Conservation (phyloP, 2,113 vertebrate genomes). For the Oncorhynchus kisutch region DNA sequence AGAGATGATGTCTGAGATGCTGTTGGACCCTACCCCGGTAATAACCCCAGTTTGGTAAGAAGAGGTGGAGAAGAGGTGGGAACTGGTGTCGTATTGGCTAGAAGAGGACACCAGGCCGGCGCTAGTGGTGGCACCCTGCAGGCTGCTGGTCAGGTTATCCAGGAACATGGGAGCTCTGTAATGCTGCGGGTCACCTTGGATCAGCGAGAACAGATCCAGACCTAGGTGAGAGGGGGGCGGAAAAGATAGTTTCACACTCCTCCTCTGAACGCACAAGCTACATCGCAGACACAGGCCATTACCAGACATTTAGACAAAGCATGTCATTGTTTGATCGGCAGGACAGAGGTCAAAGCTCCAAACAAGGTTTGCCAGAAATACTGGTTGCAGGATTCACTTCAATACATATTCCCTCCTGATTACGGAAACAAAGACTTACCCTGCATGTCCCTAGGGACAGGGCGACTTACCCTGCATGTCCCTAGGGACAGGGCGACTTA, state of each 20-base stretch:
- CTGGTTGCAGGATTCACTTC: no score
- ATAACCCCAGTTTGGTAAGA: slow-evolving; percentile 79
- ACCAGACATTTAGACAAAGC: neutral
- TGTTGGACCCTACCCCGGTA: slow-evolving; percentile 65
- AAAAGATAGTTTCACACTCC: neutral
- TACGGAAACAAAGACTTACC: no score
- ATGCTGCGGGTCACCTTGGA: slow-evolving; percentile 94
- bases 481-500: no score
- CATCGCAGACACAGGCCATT: neutral
- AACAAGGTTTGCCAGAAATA: slow-evolving; percentile 53
- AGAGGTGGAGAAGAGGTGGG: slow-evolving; percentile 68
- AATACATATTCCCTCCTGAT: no score
- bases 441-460: no score
- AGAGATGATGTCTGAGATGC: slow-evolving; percentile 88
- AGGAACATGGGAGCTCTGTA: slow-evolving; percentile 96
- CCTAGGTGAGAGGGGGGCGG: slow-evolving; percentile 65
- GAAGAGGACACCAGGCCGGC: slow-evolving; percentile 79
- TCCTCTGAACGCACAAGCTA: neutral
- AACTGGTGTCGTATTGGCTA: slow-evolving; percentile 74
- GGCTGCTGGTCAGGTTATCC: slow-evolving; percentile 88
- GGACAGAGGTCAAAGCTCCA: no score
- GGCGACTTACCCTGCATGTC: no score
- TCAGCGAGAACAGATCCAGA: slow-evolving; percentile 94
- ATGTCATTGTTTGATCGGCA: no score
- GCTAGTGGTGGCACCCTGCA: slow-evolving; percentile 82